Evolutionary conservation across 2,113 vertebrate species (phyloP).

Genomic region (Philantomba maxwellii): DNA sequence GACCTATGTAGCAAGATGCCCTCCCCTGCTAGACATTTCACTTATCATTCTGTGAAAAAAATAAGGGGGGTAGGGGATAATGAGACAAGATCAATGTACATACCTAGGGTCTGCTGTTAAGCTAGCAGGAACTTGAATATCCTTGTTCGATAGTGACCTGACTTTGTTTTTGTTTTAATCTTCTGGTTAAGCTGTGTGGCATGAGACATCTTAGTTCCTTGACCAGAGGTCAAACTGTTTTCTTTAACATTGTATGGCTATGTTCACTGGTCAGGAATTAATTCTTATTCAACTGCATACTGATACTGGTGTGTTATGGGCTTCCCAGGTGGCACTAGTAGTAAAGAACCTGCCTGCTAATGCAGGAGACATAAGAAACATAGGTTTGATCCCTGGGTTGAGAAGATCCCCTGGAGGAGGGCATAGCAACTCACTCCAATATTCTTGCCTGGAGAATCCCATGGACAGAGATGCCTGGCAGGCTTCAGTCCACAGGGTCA

Average conservation of each 20-base stretch:
- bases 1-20: neutral
- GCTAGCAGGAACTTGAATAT: neutral
- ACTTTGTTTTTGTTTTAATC: neutral
- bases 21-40: neutral
- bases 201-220: neutral
- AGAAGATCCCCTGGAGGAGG: neutral
- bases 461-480: neutral
- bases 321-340: neutral
- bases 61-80: neutral
- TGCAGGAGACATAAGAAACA: neutral
- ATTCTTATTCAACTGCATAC: neutral
- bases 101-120: neutral
- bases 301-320: neutral
- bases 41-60: neutral
- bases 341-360: neutral
- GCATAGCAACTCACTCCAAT: neutral
- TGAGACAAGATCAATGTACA: neutral
- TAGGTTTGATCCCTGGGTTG: neutral
- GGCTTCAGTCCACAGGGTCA: neutral
- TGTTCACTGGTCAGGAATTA: slow-evolving; percentile 14
- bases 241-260: neutral
- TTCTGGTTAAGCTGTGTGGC: neutral
- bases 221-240: neutral
- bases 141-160: neutral
- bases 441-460: neutral